Evolutionary conservation across 2,888 invertebrate species (phyloP).

Genomic region (Unio delphinus): DNA sequence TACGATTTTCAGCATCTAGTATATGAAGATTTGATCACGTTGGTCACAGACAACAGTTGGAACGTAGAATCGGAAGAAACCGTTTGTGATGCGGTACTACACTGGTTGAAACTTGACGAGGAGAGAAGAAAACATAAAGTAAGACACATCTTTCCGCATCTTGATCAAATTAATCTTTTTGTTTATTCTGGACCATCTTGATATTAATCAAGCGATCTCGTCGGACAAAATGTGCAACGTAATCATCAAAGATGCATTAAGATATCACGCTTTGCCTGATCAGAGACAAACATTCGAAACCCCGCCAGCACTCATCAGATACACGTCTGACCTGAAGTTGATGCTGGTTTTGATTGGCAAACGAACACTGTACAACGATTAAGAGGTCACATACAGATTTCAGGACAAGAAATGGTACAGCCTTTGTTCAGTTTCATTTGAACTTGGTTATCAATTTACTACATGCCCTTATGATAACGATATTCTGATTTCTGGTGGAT

Average conservation of each 20-base stretch:
- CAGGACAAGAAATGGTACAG: slow-evolving; percentile 34
- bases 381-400: slow-evolving; percentile 19
- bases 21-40: slow-evolving; percentile 28
- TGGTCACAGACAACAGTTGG: slow-evolving; percentile 31
- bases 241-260: slow-evolving; percentile 30
- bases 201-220: slow-evolving; percentile 21
- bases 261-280: slow-evolving; percentile 38
- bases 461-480: slow-evolving; percentile 44
- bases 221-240: slow-evolving; percentile 19
- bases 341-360: slow-evolving; percentile 30
- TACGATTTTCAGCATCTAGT: slow-evolving; percentile 32
- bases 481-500: slow-evolving; percentile 42
- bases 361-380: slow-evolving; percentile 11
- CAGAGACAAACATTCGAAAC: slow-evolving; percentile 23
- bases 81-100: slow-evolving; percentile 26
- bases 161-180: slow-evolving; percentile 28
- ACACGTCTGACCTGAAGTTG: slow-evolving; percentile 7
- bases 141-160: slow-evolving; percentile 18
- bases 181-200: slow-evolving; percentile 36
- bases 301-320: slow-evolving; percentile 14
- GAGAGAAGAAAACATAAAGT: slow-evolving; percentile 11
- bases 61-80: slow-evolving; percentile 24
- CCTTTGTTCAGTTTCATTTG: slow-evolving; percentile 25
- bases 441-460: slow-evolving; percentile 38
- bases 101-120: slow-evolving; percentile 30